Evolutionary conservation across 2,888 invertebrate species (phyloP), one percentile per base, ranked within the genome.

Genomic region (Drosophila neotestacea): DNA sequence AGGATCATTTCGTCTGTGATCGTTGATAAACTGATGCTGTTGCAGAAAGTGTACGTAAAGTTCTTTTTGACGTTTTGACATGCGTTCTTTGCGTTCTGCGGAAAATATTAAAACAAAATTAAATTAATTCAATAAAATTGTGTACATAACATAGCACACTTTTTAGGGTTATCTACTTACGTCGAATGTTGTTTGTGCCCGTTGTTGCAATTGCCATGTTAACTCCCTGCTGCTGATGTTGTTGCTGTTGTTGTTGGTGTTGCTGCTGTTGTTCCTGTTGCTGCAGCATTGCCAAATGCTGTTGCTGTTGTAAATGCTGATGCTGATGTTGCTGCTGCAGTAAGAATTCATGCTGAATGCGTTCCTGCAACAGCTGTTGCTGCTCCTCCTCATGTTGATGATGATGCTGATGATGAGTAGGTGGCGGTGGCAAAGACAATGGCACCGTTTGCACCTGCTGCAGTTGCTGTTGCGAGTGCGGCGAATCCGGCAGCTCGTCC

Each of bases 31-130:
- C 48, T 90, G 89, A 73, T 91, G 89, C 62, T 91, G 91, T 59
- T 91, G 91, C 72, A 91, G 75, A 63, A 90, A 91, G 55, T 88
- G 89, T 6, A 91, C 91, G 61, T 91, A 91, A 7, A 91, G 85
- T 55, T 91, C 91, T 69, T 91, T 91, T 60, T 91, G 91, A 4
- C 90, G 88, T 62, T 91, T 91, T 5, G 91, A 91, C 91, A 91
- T 91, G 62, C 91, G 91, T 61, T 91, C 91, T 71, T 91, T 91
- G 38, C 91, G 91, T 69, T 91, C 91, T 91, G 22, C 22, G 42
- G 11, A 2, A 39, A 39, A 13, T 39, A 3, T 38, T 1, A 52
- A 16, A 27, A 27, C 0, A 10, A 10, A 11, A 7, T 16, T 5
- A 0, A 48, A 22, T 4, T 2, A 59, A 41, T n/a, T 10, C 7